Evolutionary conservation across 2,888 invertebrate genomes (phyloP).

Genomic region (Drosophila anomalata): DNA sequence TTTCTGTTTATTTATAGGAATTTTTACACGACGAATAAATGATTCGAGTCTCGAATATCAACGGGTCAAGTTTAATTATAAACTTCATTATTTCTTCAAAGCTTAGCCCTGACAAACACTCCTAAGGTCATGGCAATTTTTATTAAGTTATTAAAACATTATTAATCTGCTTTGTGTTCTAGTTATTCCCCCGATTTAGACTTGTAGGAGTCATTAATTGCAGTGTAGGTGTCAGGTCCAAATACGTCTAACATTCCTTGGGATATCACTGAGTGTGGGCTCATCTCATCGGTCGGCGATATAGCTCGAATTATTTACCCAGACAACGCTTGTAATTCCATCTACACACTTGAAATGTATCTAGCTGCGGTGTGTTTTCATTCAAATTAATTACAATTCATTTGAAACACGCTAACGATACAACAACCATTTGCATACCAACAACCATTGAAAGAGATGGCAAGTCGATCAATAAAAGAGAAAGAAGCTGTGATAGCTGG

Average conservation of each 20-base stretch:
- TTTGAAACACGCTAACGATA: conserved; percentile 67
- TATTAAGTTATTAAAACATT: neutral
- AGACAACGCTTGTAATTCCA: conserved; percentile 32
- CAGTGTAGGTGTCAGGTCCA: conserved; percentile 54
- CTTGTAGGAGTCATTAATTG: conserved; percentile 22
- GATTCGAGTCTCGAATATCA: neutral
- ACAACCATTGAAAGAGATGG: conserved; percentile 13
- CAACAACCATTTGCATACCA: conserved; percentile 45
- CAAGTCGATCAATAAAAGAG: conserved; percentile 8
- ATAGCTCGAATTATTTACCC: conserved; percentile 22
- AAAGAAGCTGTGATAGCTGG: conserved; percentile 5
- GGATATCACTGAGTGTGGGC: conserved; percentile 64
- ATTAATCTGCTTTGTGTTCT: conserved; percentile 3
- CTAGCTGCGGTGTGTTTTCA: conserved; percentile 39
- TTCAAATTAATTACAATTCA: conserved; percentile 73
- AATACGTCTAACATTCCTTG: conserved; percentile 67
- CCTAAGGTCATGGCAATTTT: neutral
- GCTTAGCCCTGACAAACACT: neutral
- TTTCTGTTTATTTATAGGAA: neutral
- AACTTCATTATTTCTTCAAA: neutral
- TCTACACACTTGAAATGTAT: conserved; percentile 37
- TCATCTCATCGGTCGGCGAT: conserved; percentile 43
- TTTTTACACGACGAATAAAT: neutral
- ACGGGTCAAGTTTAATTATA: neutral
- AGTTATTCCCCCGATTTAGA: conserved; percentile 15